Evolutionary conservation across 2,113 vertebrate species (phyloP), one percentile per base, ranked within the genome.

Genomic region (Myrmecophaga tridactyla): DNA sequence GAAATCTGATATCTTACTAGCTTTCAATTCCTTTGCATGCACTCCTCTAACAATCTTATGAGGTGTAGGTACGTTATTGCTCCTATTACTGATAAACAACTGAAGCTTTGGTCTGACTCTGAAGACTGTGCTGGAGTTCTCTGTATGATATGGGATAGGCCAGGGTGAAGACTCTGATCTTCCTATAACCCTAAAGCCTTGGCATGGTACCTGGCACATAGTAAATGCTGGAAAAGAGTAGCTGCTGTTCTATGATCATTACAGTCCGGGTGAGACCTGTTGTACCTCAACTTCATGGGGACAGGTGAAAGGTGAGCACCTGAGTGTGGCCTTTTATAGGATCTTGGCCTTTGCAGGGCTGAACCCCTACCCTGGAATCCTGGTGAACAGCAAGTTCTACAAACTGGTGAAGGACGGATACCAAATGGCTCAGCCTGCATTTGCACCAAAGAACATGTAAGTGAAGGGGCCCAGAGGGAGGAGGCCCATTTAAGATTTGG

Each of bases 361-460:
- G 97, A 99, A 99, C 86, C 99, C 99, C 0, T 99, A 99, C 92
- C 99, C 99, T 0, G 99, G 99, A 87, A 98, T 99, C 97, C 97
- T 99, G 84, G 99, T 99, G 97, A 99, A 99, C 97, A 98, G 98
- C 92, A 99, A 99, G 95, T 99, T 99, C 98, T 99, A 99, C 93
- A 99, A 99, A 95, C 98, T 99, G 99, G 99, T 99, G 96, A 99
- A 99, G 95, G 98, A 98, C 25, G 99, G 99, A 4, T 99, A 99
- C 97, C 99, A 99, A 97, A 99, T 99, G 99, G 98, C 98, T 91
- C 98, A 99, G 92, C 99, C 99, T 0, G 98, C 98, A 69, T 99
- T 99, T 6, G 98, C 99, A 46, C 98, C 99, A 23, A 98, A 98
- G 91, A 98, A 99, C 97, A 99, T 99, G 99, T 99, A 98, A 99